phyloP scores from a whole-genome alignment of 2,888 invertebrate genomes.

The Hybos culiciformis region DNA sequence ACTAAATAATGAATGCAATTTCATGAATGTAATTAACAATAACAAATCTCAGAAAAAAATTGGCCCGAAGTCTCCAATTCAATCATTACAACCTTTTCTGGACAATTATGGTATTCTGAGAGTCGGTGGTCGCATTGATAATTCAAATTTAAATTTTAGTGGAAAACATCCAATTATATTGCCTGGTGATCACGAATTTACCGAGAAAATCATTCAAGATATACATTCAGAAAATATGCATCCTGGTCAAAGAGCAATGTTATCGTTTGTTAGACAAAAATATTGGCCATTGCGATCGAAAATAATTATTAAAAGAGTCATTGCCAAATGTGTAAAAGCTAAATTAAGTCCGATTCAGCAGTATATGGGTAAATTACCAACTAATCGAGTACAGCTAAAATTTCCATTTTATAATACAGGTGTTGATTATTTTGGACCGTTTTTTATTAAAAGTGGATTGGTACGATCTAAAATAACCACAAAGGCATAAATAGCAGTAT shows the following conservation, averaged over 20 bases:
- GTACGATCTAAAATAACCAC: not conserved
- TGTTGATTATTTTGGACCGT: constrained; percentile 14
- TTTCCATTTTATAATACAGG: constrained; percentile 11
- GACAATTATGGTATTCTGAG: too few relatives aligned
- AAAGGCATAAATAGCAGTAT: constrained; percentile 9
- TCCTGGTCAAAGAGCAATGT: constrained; percentile 7
- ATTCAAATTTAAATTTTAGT: not conserved
- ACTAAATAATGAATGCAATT: too few relatives aligned
- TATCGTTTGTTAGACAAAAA: constrained; percentile 3
- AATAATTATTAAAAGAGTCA: not conserved
- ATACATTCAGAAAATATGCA: constrained; percentile 7
- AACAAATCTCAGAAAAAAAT: too few relatives aligned
- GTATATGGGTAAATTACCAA: constrained; percentile 15
- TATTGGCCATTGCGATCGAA: constrained; percentile 7
- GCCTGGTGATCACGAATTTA: constrained; percentile 9
- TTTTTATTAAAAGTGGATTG: too few relatives aligned
- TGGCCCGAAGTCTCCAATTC: too few relatives aligned
- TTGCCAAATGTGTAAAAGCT: not conserved
- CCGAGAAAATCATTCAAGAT: not conserved
- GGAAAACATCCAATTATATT: constrained; percentile 17
- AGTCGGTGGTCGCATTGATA: not conserved
- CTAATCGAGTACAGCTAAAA: not conserved
- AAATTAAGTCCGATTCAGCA: constrained; percentile 1
- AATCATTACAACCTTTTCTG: too few relatives aligned
- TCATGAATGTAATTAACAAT: too few relatives aligned